A percentile compares a stretch with the other conserved stretches of the same genome.
phyloP scores from a whole-genome alignment of 1,140 invertebrate genomes.

The Dendrolimus punctatus region DNA sequence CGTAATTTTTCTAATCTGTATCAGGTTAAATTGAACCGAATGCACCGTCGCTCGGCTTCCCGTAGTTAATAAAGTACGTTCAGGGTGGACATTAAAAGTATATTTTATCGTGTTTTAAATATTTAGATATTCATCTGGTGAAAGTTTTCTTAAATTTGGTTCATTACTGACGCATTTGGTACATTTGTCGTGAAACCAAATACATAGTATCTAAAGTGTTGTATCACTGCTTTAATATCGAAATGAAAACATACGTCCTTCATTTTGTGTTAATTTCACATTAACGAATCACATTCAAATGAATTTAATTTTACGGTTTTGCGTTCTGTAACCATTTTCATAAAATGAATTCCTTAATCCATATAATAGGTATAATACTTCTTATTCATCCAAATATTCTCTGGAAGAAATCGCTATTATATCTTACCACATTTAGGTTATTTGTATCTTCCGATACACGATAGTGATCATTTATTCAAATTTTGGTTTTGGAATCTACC shows the following conservation, averaged over 20 bases:
- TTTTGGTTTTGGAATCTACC: no score
- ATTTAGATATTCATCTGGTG: constrained; percentile 63
- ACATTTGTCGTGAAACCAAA: constrained; percentile 37
- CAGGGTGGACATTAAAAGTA: constrained; percentile 59
- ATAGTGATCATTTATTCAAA: no score
- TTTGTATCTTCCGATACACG: no score
- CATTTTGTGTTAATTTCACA: constrained; percentile 4
- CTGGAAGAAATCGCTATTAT: no score
- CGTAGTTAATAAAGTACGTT: constrained; percentile 55
- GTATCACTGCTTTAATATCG: constrained; percentile 4
- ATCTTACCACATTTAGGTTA: no score
- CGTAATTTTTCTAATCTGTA: constrained; percentile 55
- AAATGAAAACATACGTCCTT: constrained; percentile 7
- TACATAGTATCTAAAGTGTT: constrained; percentile 11
- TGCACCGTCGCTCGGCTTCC: constrained; percentile 22
- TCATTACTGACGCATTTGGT: constrained; percentile 38
- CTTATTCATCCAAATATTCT: no score
- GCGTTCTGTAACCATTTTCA: no score
- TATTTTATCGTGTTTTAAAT: constrained; percentile 67
- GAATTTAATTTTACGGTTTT: no score
- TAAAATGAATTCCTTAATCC: no score
- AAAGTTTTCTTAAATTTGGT: constrained; percentile 57
- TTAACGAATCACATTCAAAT: no score
- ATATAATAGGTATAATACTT: no score
- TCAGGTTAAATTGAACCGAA: constrained; percentile 30